phyloP scores from a whole-genome alignment of 64 coral and sea anemone species.

The Dendronephthya gigantea region DNA sequence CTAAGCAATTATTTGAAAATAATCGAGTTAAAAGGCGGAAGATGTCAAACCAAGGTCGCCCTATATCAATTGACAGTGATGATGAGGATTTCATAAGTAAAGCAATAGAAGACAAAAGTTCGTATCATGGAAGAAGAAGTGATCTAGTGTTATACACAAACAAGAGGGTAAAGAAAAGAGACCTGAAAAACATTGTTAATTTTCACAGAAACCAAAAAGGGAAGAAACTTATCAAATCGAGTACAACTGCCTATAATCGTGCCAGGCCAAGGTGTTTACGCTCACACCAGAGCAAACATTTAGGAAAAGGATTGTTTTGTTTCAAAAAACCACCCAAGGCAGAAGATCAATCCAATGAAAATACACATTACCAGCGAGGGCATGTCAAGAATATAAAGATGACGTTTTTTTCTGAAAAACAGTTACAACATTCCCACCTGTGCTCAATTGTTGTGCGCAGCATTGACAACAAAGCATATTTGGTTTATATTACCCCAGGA shows the following conservation, averaged over 20 bases:
- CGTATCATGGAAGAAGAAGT: not conserved
- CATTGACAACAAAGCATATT: not conserved
- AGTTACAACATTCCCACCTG: not conserved
- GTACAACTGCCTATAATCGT: not conserved
- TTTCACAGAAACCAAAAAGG: not conserved
- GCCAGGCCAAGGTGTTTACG: not conserved
- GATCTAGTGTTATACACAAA: not conserved
- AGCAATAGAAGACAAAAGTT: not conserved
- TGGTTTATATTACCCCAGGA: conserved; percentile 30
- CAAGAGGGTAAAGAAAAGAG: not conserved
- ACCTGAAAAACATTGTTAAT: not conserved
- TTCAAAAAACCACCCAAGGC: conserved; percentile 37
- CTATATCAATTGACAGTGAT: not conserved
- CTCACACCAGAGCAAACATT: not conserved
- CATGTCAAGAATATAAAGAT: conserved; percentile 27
- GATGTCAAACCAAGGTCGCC: not conserved
- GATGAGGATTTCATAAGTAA: not conserved
- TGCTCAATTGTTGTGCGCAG: not conserved
- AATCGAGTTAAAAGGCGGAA: conserved; percentile 27
- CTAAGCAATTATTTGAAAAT: conserved; percentile 29
- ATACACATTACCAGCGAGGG: conserved; percentile 39
- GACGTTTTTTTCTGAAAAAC: not conserved
- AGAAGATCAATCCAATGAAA: conserved; percentile 36
- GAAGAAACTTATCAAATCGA: not conserved
- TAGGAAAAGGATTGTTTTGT: conserved; percentile 4